Evolutionary conservation across 2,113 vertebrate species (phyloP).

Genomic region (Andinoacara biseriatus): DNA sequence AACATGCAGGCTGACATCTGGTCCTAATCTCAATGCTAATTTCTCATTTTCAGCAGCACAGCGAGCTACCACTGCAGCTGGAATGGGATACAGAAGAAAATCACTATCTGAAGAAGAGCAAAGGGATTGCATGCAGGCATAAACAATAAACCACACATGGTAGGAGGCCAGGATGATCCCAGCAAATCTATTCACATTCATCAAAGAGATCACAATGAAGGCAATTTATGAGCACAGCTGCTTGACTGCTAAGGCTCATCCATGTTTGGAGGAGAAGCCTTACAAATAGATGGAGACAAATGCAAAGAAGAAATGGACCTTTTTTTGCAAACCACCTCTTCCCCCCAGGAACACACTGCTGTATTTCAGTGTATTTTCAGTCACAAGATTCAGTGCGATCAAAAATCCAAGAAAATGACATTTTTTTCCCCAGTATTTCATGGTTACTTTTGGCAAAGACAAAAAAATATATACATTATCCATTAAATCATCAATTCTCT

Average conservation of each 20-base stretch:
- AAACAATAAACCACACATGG: constrained; percentile 49
- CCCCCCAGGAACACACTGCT: not conserved
- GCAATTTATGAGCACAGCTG: constrained; percentile 30
- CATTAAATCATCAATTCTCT: no score
- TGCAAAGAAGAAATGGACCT: constrained; percentile 14
- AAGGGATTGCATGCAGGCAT: not conserved
- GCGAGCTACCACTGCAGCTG: constrained; percentile 34
- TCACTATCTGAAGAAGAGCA: constrained; percentile 24
- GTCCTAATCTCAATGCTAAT: constrained; percentile 44
- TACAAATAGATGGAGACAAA: constrained; percentile 14
- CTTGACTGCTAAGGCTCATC: constrained; percentile 3
- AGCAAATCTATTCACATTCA: constrained; percentile 51
- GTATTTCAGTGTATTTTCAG: not conserved
- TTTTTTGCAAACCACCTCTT: constrained; percentile 8
- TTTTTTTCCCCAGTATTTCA: not conserved
- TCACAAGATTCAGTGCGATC: not conserved
- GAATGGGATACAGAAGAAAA: constrained; percentile 28
- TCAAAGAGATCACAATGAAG: constrained; percentile 29
- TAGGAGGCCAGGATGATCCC: constrained; percentile 27
- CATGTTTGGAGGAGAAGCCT: constrained; percentile 6
- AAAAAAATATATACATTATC: not conserved
- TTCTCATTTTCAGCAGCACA: constrained; percentile 36
- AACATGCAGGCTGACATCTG: constrained; percentile 46
- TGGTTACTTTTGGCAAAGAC: not conserved
- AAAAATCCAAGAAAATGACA: not conserved